Evolutionary conservation across 2,888 invertebrate species (phyloP), one percentile per base, ranked within the genome.

Genomic region (Noctuana brunneofusca): DNA sequence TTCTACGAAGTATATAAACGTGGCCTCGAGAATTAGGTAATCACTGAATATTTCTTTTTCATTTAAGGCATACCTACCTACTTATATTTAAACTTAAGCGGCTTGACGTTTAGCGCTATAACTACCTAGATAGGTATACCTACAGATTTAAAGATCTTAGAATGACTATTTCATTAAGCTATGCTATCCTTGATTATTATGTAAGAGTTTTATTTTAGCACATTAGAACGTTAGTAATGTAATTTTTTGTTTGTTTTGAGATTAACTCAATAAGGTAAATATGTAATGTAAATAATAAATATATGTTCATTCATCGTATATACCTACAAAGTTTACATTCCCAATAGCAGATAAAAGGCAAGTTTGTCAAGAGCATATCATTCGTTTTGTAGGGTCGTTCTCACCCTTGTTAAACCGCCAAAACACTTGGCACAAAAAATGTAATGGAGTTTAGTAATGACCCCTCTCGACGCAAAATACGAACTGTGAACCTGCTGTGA

Each of bases 361-460:
- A 78, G 76, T 76, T 76, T 77, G 80, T 78, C 78, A 80, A 84
- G 82, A 83, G 84, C 80, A 74, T 81, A 81, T 87, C 85, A 84
- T 86, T 85, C 83, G 83, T 89, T 88, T 83, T 80, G 86, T 83
- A 83, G 89, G 89, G 89, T 87, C 85, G 89, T 90, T 89, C 81
- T 83, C 89, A 89, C 90, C 90, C 90, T 90, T 89, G 89, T 90
- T 87, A 76, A 84, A 89, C 87, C 86, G 82, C 82, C 86, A 86
- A 87, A 90, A 89, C 90, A 89, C 89, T 90, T 87, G 88, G 89
- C 88, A 85, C 89, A 90, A 90, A 89, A 90, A 90, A 85, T 87
- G 89, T 90, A 89, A 89, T 90, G 87, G 87, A 84, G 87, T 87
- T 86, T 78, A 78, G 88, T 89, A 89, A 90, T 89, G 87, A 89